Conservation (phyloP, 2,797 vertebrate species). For the Megalops cyprinoides region DNA sequence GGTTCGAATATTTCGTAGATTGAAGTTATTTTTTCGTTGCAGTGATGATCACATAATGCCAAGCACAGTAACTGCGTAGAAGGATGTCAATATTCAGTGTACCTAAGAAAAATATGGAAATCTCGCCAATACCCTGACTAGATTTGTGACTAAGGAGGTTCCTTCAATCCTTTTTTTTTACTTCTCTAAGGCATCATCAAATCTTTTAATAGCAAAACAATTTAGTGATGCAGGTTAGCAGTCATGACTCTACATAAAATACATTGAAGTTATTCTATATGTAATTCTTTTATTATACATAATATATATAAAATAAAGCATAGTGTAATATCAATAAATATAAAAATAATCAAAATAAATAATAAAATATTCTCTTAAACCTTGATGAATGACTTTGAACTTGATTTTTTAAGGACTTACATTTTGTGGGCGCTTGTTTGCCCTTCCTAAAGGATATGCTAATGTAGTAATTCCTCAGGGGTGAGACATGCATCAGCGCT, state of each 20-base stretch:
- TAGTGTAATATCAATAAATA: too few relatives aligned
- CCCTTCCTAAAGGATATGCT: background rate
- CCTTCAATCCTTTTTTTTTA: background rate
- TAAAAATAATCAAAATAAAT: too few relatives aligned
- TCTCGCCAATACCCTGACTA: background rate
- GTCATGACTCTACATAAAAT: background rate
- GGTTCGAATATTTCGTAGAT: background rate
- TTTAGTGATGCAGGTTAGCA: background rate
- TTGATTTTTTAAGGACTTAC: background rate
- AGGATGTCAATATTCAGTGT: background rate
- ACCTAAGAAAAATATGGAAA: background rate
- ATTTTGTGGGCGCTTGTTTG: background rate
- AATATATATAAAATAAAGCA: too few relatives aligned
- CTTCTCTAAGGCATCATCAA: background rate
- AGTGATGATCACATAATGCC: background rate
- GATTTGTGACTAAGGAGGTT: background rate
- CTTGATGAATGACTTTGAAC: slow-evolving; percentile 26
- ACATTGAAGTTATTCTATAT: background rate
- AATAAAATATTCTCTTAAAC: slow-evolving; percentile 16
- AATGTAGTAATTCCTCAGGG: background rate
- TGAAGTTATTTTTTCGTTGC: background rate
- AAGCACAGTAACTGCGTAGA: background rate
- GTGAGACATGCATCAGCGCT: background rate
- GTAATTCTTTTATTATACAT: too few relatives aligned
- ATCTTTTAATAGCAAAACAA: background rate